Evolutionary conservation across 1,140 invertebrate genomes (phyloP), one percentile per base, ranked within the genome.

Genomic region (Campoletis sonorensis): DNA sequence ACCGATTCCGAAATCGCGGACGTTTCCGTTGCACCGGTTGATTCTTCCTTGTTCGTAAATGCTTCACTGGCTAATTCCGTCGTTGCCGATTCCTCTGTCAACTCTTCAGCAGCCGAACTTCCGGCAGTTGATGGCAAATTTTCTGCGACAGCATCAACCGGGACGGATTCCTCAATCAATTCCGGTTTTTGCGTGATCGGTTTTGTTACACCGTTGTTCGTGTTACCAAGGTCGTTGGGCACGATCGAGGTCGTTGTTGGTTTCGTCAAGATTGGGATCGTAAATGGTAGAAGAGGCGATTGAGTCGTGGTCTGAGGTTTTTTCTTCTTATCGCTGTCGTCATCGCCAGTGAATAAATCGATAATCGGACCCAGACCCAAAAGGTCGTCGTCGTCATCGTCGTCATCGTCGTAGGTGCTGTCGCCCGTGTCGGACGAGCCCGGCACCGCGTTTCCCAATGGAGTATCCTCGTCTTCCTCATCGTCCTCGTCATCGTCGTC

Each of bases 401-500:
- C 91, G 26, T 90, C 87, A 64, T 90, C 88, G 27, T 91, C 88
- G 68, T 92, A 45, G 92, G 78, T 91, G 80, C 92, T 92, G 8
- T 82, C 80, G 27, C 82, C 79, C 8, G 90, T 84, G 10, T 90
- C 89, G 4, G 86, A 58, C 64, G 88, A 88, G n/a, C 68, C 68
- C 5, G 61, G 79, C n/a, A 82, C 81, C 49, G 78, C 83, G 11
- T 88, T 85, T 49, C 88, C 88, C 30, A 82, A 85, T 71, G 79
- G 27, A 75, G 84, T 82, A 72, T 86, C 85, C 16, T 90, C 85
- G 0, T 89, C 87, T 0, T 89, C 88, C 10, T 89, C 87, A 1
- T 90, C 90, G 0, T 92, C 93, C 15, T 90, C 93, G 15, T 93
- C 91, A 33, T 93, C 92, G 64, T 93, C 93, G 78, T 93, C 93